A percentile compares a stretch with the other conserved stretches of the same genome.
phyloP scores from a whole-genome alignment of 2,113 vertebrate genomes.

The Myocastor coypus region DNA sequence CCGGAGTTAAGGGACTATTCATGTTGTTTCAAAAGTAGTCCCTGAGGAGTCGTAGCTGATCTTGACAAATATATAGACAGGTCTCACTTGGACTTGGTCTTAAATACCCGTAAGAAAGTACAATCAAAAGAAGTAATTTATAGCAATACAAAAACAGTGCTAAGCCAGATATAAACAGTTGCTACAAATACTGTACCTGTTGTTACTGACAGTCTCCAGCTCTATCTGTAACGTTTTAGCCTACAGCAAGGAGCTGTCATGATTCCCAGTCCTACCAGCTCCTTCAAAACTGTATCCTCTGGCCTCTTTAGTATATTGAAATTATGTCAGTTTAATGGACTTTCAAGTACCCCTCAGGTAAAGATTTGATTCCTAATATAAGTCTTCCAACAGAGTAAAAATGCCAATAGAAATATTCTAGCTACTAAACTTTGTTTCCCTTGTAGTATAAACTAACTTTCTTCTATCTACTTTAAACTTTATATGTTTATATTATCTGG shows the following conservation, averaged over 20 bases:
- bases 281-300: neutral
- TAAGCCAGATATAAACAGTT: neutral
- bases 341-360: neutral
- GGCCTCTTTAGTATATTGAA: neutral
- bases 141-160: neutral
- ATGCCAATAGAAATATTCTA: neutral
- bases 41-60: neutral
- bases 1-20: neutral
- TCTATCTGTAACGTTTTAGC: neutral
- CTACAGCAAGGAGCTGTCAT: neutral
- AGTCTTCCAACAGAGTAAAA: neutral
- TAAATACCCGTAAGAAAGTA: neutral
- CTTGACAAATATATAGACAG: neutral
- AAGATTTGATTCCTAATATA: neutral
- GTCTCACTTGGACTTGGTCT: neutral
- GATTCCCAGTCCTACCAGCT: neutral
- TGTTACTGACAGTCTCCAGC: neutral
- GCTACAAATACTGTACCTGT: neutral
- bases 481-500: neutral
- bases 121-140: neutral
- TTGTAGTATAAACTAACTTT: neutral
- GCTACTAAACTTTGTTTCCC: neutral
- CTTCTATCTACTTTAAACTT: neutral
- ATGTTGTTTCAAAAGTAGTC: neutral
- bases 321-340: neutral